Evolutionary conservation across 2,113 vertebrate species (phyloP).

Genomic region (Ictidomys tridecemlineatus): DNA sequence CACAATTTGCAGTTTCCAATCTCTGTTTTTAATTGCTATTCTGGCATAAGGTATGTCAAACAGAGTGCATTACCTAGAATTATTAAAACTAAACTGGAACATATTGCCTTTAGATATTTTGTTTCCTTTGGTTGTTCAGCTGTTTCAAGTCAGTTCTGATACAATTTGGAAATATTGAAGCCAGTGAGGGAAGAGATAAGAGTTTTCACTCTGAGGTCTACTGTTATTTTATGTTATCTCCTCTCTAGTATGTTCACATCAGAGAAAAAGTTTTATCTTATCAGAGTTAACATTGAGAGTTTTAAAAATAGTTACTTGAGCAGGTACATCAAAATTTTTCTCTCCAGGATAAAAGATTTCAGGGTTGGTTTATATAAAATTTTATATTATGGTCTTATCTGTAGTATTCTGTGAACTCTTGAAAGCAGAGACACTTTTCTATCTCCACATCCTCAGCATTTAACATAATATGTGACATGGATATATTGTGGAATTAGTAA

Average conservation of each 20-base stretch:
- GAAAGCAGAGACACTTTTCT: conserved; percentile 48
- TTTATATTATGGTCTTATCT: conserved; percentile 53
- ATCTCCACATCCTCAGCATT: conserved; percentile 36
- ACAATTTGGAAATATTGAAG: conserved; percentile 62
- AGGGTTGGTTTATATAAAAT: conserved; percentile 28
- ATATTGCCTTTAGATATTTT: conserved; percentile 63
- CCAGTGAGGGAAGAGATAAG: conserved; percentile 27
- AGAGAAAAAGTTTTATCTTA: conserved; percentile 57
- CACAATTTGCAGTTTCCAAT: conserved; percentile 62
- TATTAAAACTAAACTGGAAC: conserved; percentile 59
- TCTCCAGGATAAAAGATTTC: conserved; percentile 54
- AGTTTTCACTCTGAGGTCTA: conserved; percentile 47
- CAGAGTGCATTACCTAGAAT: conserved; percentile 49
- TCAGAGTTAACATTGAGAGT: background rate
- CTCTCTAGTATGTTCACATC: conserved; percentile 33
- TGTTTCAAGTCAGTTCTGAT: conserved; percentile 67
- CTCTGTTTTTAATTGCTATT: conserved; percentile 65
- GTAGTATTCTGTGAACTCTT: conserved; percentile 54
- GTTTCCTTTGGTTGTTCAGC: conserved; percentile 63
- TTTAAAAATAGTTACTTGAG: conserved; percentile 33
- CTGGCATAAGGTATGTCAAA: conserved; percentile 62
- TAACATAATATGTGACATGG: conserved; percentile 51
- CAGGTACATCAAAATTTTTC: conserved; percentile 39
- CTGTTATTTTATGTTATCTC: conserved; percentile 14
- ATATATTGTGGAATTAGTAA: conserved; percentile 43